A percentile compares a stretch with the other conserved stretches of the same genome.
These are phyloP conservation scores for Drosophila anomalata DNA, from an alignment of 2,888 invertebrate genomes.

Conservation along the genomic window DNA sequence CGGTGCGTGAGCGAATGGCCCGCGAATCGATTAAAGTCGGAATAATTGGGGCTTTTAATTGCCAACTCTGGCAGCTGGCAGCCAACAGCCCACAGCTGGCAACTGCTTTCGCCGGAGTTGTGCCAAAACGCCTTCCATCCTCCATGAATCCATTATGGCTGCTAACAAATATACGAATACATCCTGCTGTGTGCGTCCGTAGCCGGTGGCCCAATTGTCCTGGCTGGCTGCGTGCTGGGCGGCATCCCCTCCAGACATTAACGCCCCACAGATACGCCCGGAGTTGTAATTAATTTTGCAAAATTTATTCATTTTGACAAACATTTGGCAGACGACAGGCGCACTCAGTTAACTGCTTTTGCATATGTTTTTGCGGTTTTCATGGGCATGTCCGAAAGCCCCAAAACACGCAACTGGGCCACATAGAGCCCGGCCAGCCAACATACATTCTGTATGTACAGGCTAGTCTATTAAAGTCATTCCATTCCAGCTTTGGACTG, in stretches of 20 bases:
- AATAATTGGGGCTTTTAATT: conserved; percentile 67
- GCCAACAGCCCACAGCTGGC: conserved; percentile 14
- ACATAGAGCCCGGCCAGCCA: conserved; percentile 10
- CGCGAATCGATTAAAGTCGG: conserved; percentile 65
- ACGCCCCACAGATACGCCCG: conserved; percentile 14
- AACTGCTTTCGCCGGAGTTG: conserved; percentile 23
- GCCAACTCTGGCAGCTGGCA: conserved; percentile 47
- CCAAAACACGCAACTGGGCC: conserved; percentile 41
- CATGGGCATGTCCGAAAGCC: conserved; percentile 41
- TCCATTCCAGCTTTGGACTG: neutral
- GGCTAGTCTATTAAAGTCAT: conserved; percentile 6
- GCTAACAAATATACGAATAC: conserved; percentile 3
- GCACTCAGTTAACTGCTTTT: conserved; percentile 56
- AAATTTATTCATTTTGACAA: conserved; percentile 64
- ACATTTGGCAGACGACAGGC: conserved; percentile 51
- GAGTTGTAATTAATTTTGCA: conserved; percentile 68
- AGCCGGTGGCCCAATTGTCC: conserved; percentile 29
- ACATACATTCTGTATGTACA: too few relatives aligned
- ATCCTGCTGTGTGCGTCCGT: conserved; percentile 24
- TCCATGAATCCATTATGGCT: neutral
- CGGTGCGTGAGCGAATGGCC: conserved; percentile 39
- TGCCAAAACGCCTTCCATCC: neutral
- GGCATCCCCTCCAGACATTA: conserved; percentile 25
- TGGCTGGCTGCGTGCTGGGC: conserved; percentile 27
- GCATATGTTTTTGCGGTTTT: conserved; percentile 43